Percentiles rank a stretch among this genome's conserved stretches.
Conservation (phyloP, 2,113 vertebrate species). For the Microcebus tavaratra region DNA sequence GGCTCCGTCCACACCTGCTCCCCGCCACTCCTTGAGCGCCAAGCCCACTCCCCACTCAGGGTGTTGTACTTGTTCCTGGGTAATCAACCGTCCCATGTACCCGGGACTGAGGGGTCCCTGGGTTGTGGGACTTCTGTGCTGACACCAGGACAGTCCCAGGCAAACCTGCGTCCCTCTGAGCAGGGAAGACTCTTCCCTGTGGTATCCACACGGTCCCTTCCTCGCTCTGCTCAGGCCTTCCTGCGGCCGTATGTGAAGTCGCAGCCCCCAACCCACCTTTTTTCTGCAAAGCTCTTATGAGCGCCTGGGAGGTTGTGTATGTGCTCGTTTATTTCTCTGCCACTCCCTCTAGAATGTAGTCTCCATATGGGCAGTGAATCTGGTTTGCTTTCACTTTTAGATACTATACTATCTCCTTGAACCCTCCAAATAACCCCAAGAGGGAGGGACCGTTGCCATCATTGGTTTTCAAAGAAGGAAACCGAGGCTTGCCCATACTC, state of each 20-base stretch:
- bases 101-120: not conserved
- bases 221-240: accelerated
- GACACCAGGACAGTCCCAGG: too few relatives aligned
- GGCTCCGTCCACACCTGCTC: accelerated
- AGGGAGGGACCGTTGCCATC: not conserved
- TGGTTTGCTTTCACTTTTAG: not conserved
- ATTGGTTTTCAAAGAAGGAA: not conserved
- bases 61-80: accelerated
- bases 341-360: not conserved
- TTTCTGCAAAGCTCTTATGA: not conserved
- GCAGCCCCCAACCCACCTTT: accelerated
- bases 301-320: not conserved
- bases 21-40: not conserved
- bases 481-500: not conserved
- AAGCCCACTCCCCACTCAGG: not conserved
- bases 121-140: too few relatives aligned
- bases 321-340: not conserved
- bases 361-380: not conserved
- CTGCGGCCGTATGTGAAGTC: accelerated
- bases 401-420: not conserved
- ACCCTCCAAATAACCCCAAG: not conserved
- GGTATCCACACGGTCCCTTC: not conserved
- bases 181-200: accelerated
- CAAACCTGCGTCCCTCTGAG: too few relatives aligned
- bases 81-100: not conserved